phyloP scores from a whole-genome alignment of 2,888 invertebrate species.

The Mimas tiliae region DNA sequence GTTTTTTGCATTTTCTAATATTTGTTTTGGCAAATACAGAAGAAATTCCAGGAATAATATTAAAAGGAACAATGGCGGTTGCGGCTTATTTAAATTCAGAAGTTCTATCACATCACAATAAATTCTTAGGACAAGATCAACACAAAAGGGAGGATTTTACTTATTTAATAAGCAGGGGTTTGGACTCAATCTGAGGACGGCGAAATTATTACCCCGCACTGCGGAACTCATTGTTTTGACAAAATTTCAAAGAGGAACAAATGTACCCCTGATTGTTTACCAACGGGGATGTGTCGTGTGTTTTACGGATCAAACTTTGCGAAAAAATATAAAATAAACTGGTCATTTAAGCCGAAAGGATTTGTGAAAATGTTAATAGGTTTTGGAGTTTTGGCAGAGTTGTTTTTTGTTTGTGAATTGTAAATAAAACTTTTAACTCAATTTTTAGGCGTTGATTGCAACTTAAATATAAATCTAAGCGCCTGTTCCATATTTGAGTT shows the following conservation, averaged over 20 bases:
- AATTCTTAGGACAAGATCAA: slow-evolving; percentile 42
- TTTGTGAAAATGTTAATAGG: slow-evolving; percentile 10
- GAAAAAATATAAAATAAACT: slow-evolving; percentile 30
- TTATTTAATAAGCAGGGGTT: slow-evolving; percentile 54
- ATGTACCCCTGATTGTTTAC: slow-evolving; percentile 36
- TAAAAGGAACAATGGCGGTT: not conserved
- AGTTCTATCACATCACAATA: slow-evolving; percentile 44
- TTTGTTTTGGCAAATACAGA: not conserved
- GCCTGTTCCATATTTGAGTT: too few relatives aligned
- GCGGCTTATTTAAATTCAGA: slow-evolving; percentile 36
- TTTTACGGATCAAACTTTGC: slow-evolving; percentile 34
- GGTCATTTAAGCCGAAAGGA: slow-evolving; percentile 21
- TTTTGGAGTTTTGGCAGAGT: not conserved
- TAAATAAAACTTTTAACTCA: not conserved
- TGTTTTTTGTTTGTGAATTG: not conserved
- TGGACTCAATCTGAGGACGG: slow-evolving; percentile 46
- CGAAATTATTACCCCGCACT: slow-evolving; percentile 65
- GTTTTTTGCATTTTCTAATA: not conserved
- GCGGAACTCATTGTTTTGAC: slow-evolving; percentile 61
- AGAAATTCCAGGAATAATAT: not conserved
- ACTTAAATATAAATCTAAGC: too few relatives aligned
- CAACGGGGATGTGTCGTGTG: slow-evolving; percentile 35
- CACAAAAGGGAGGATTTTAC: slow-evolving; percentile 49
- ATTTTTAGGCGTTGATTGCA: not conserved
- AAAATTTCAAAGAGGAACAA: slow-evolving; percentile 47